These are phyloP conservation scores for Rotaria magnacalcarata DNA, from an alignment of 2,888 invertebrate genomes.

Conservation along the genomic window DNA sequence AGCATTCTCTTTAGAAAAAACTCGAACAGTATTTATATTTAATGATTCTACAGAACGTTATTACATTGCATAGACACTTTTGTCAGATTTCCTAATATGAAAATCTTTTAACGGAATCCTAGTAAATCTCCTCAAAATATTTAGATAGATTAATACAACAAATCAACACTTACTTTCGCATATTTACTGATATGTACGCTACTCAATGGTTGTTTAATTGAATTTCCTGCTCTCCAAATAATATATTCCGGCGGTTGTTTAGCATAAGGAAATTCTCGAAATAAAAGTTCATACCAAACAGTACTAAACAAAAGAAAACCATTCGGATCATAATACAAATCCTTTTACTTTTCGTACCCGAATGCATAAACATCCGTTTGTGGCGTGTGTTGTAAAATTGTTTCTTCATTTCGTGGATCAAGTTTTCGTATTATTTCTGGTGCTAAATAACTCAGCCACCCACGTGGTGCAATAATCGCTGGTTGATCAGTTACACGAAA, in stretches of 20 bases:
- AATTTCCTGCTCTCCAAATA: slow-evolving; percentile 95
- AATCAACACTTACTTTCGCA: slow-evolving; percentile 71
- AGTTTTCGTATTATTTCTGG: slow-evolving; percentile 88
- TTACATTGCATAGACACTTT: too few species aligned
- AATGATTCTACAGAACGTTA: too few species aligned
- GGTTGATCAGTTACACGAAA: slow-evolving; percentile 64
- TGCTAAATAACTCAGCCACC: slow-evolving; percentile 96
- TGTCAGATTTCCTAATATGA: too few species aligned
- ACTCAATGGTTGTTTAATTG: slow-evolving; percentile 82
- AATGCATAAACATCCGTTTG: slow-evolving; percentile 84
- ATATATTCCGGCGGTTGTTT: slow-evolving; percentile 86
- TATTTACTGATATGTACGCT: slow-evolving; percentile 89
- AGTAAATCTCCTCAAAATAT: too few species aligned
- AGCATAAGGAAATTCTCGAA: slow-evolving; percentile 92
- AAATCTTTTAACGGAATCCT: too few species aligned
- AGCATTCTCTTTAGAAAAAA: too few species aligned
- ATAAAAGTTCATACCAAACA: slow-evolving; percentile 94
- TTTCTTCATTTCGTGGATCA: slow-evolving; percentile 66
- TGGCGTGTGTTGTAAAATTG: slow-evolving; percentile 75
- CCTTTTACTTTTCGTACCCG: slow-evolving; percentile 66
- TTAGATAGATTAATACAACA: too few species aligned
- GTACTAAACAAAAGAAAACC: slow-evolving; percentile 66
- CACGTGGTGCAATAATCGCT: slow-evolving; percentile 60
- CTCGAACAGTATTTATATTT: too few species aligned
- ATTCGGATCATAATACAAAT: too few species aligned